A percentile compares a stretch with the other conserved stretches of the same genome.
These are phyloP conservation scores for Podarcis lilfordi DNA, from an alignment of 2,797 vertebrate genomes.

Conservation along the genomic window DNA sequence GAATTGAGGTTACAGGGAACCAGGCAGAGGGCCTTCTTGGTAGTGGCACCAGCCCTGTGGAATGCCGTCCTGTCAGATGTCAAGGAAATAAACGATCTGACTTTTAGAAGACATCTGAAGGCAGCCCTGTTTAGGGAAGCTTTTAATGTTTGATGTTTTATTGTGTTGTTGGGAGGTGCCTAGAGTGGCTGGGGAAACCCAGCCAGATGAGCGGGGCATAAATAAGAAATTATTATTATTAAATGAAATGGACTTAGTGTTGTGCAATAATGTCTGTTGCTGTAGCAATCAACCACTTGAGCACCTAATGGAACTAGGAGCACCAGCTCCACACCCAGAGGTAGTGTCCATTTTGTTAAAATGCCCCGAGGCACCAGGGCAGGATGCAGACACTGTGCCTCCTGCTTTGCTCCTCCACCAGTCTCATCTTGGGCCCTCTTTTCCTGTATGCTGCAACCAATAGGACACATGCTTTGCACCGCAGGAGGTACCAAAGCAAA, in stretches of 20 bases:
- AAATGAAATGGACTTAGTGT: background rate
- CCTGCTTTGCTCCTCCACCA: background rate
- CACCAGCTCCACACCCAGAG: background rate
- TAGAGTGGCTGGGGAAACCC: too few relatives aligned
- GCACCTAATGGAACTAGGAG: background rate
- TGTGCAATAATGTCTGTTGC: background rate
- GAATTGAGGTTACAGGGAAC: too few relatives aligned
- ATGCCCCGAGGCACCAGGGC: background rate
- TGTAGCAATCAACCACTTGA: background rate
- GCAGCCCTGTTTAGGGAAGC: too few relatives aligned
- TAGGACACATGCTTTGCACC: too few relatives aligned
- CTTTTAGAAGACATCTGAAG: too few relatives aligned
- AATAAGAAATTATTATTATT: too few relatives aligned
- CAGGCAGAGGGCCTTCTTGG: too few relatives aligned
- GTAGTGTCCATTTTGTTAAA: background rate
- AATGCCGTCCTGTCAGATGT: fast-evolving
- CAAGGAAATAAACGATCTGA: too few relatives aligned
- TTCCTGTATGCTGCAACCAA: background rate
- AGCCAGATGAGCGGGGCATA: too few relatives aligned
- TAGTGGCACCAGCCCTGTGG: too few relatives aligned
- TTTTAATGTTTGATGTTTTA: too few relatives aligned
- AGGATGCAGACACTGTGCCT: background rate
- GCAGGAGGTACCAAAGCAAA: background rate
- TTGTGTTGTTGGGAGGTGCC: too few relatives aligned
- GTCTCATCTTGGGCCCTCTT: background rate